These are phyloP conservation scores for Marmota monax DNA, from an alignment of 2,113 vertebrate species.

Conservation along the genomic window DNA sequence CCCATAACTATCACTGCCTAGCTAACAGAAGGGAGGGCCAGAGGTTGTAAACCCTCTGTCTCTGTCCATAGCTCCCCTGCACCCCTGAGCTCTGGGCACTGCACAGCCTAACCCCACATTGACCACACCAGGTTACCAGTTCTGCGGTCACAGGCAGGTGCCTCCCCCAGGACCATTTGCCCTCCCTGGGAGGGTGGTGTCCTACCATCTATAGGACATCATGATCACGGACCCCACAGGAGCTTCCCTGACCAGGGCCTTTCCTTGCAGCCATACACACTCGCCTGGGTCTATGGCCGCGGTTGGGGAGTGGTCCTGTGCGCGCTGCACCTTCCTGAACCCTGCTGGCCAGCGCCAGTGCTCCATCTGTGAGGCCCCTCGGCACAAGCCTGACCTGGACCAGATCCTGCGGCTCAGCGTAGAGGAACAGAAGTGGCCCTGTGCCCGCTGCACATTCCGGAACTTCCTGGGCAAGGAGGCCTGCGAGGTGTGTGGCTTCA, in stretches of 20 bases:
- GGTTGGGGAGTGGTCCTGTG: conserved; percentile 96
- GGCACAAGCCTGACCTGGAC: conserved; percentile 97
- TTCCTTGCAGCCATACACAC: conserved; percentile 93
- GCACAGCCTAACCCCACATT: neutral
- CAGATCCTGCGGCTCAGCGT: conserved; percentile 96
- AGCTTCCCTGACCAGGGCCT: neutral
- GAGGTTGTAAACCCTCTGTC: neutral
- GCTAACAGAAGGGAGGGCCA: neutral
- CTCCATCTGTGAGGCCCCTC: conserved; percentile 98
- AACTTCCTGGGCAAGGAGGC: conserved; percentile 94
- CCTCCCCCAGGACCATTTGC: neutral
- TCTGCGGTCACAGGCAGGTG: neutral
- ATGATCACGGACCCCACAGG: neutral
- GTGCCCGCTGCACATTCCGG: conserved; percentile 96
- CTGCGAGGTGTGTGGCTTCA: conserved; percentile 94
- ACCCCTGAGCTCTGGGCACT: neutral
- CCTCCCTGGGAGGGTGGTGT: neutral
- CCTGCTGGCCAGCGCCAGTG: conserved; percentile 94
- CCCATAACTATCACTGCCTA: neutral
- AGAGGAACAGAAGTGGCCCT: conserved; percentile 96
- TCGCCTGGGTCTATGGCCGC: conserved; percentile 96
- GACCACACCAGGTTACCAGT: neutral
- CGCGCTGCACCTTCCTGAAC: conserved; percentile 98
- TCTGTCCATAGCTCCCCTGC: neutral
- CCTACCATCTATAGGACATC: neutral